Evolutionary conservation across 2,113 vertebrate species (phyloP), one percentile per base, ranked within the genome.

Genomic region (Procapra przewalskii): DNA sequence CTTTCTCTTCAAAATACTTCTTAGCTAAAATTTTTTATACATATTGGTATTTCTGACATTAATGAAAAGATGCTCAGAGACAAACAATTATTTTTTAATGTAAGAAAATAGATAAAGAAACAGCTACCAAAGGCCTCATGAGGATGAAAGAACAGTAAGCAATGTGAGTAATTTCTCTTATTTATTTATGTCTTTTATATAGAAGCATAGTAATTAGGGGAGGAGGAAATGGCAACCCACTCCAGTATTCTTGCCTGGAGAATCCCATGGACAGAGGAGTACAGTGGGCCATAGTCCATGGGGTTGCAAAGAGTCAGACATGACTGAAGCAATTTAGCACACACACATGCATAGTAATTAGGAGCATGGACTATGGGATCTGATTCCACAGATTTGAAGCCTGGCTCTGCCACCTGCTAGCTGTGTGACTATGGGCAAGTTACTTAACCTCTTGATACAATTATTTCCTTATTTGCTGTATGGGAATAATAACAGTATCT

Each of bases 41-140:
- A 59, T 60, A 48, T n/a, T 94, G 25, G 36, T 88, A 55, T 62
- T 96, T 93, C 59, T 82, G 88, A 48, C 60, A 90, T 21, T 88
- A 80, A 86, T 80, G 23, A 95, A 97, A 95, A 90, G 67, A 91
- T 92, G 50, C 40, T 52, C n/a, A 17, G 71, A 96, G 52, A 90
- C 45, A 92, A 96, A 95, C 14, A 52, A 55, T 16, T 57, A 43
- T 36, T 91, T 94, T 93, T 77, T 45, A 97, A 40, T 54, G 25
- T 52, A 83, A 25, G 45, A 14, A 83, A 89, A 79, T 86, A 86
- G 40, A 89, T 89, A 67, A 59, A 40, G 45, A 75, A 86, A 75
- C 12, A 96, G 80, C 27, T 77, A 64, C 57, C 29, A 54, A 94
- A 83, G 54, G 15, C 33, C 54, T 57, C 14, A 16, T 7, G 45